Conservation (phyloP, 2,888 invertebrate genomes). For the Apomyelois bistriatella region DNA sequence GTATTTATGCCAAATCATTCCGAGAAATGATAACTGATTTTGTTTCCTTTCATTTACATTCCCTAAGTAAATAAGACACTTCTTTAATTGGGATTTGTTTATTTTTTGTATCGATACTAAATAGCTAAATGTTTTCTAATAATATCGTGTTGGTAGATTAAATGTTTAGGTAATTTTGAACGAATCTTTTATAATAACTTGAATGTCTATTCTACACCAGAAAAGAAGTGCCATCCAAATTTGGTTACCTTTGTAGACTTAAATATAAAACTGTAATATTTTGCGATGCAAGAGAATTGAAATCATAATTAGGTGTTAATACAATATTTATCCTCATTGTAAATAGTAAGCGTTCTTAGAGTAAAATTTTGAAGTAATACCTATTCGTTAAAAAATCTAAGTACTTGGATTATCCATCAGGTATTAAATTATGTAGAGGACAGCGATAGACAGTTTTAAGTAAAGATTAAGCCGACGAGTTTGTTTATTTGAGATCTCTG, state of each 20-base stretch:
- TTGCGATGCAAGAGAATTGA: constrained; percentile 80
- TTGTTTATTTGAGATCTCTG: too few relatives aligned
- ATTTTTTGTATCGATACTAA: too few relatives aligned
- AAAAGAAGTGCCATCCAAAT: constrained; percentile 71
- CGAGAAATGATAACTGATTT: not conserved
- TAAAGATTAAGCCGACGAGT: too few relatives aligned
- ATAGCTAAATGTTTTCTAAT: not conserved
- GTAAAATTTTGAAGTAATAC: constrained; percentile 16
- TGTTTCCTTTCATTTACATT: too few relatives aligned
- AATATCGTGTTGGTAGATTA: not conserved
- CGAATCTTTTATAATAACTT: constrained; percentile 9
- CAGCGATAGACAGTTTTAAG: constrained; percentile 18
- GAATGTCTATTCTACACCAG: constrained; percentile 41
- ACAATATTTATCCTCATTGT: constrained; percentile 53
- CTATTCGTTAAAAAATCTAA: not conserved
- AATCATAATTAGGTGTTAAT: constrained; percentile 64
- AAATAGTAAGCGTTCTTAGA: constrained; percentile 33
- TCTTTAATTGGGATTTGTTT: too few relatives aligned
- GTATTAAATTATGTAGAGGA: too few relatives aligned
- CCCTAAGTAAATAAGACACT: too few relatives aligned
- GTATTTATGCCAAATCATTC: constrained; percentile 3
- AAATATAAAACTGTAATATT: constrained; percentile 59
- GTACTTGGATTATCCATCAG: not conserved
- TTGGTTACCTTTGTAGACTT: constrained; percentile 61
- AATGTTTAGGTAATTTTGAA: too few relatives aligned